These are phyloP conservation scores for Phylloscopus trochilus DNA, from an alignment of 2,113 vertebrate species.

Conservation along the genomic window DNA sequence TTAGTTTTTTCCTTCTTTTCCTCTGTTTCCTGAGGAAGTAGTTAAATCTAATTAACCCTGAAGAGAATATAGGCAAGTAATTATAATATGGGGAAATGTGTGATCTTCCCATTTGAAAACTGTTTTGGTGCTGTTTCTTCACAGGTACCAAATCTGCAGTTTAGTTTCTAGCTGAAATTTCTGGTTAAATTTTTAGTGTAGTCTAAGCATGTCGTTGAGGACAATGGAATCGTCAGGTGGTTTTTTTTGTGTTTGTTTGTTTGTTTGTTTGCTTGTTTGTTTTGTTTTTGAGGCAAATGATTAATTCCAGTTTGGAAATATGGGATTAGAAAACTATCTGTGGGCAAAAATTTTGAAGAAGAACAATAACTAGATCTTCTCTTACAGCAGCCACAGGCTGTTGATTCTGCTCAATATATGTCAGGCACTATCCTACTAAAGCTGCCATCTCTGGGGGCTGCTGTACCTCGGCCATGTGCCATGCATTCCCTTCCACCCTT, in stretches of 20 bases:
- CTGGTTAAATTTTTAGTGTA: not conserved
- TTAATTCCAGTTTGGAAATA: not conserved
- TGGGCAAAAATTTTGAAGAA: not conserved
- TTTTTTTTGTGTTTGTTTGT: too few species aligned
- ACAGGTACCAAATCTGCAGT: not conserved
- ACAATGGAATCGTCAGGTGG: accelerated
- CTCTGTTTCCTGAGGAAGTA: not conserved
- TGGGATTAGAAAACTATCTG: not conserved
- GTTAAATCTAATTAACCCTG: not conserved
- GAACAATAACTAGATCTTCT: not conserved
- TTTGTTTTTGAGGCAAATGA: not conserved
- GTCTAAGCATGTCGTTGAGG: not conserved
- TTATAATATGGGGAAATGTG: not conserved
- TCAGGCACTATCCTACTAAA: not conserved
- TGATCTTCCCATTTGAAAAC: not conserved
- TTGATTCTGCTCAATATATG: not conserved
- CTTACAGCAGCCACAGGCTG: not conserved
- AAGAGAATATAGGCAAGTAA: not conserved
- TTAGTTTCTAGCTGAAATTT: not conserved
- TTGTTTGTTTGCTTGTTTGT: too few species aligned
- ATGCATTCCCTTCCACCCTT: not conserved
- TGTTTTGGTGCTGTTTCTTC: not conserved
- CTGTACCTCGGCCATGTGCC: not conserved
- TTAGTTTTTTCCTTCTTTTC: not conserved
- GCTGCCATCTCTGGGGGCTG: not conserved